Percentiles rank a stretch among this genome's conserved stretches.
Evolutionary conservation across 53 echinoderm and acorn worm species (phyloP).

Genomic region (Echinometra lucunter): DNA sequence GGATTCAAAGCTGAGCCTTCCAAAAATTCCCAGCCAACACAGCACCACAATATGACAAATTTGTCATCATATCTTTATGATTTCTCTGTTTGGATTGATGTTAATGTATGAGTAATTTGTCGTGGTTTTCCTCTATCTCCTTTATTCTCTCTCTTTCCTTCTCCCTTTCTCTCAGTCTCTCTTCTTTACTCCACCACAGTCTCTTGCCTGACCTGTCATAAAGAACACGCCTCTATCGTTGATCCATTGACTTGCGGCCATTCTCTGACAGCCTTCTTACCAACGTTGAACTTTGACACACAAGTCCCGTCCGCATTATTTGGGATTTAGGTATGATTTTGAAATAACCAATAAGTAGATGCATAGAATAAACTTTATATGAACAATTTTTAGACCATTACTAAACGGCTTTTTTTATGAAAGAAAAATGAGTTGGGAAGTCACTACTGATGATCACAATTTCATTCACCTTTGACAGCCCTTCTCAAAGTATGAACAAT

Average conservation of each 20-base stretch:
- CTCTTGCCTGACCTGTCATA: slow-evolving; percentile 29
- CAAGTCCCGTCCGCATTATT: slow-evolving; percentile 6
- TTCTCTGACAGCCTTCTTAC: slow-evolving; percentile 12
- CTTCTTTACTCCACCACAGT: background rate
- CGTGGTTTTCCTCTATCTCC: slow-evolving; percentile 9
- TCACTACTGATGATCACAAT: no score
- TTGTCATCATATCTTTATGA: slow-evolving; percentile 53
- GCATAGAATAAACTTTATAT: background rate
- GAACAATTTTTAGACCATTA: background rate
- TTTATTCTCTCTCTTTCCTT: background rate
- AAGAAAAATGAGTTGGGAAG: no score
- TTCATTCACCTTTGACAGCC: no score
- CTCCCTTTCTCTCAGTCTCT: background rate
- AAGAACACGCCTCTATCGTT: slow-evolving; percentile 35
- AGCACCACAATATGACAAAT: slow-evolving; percentile 44
- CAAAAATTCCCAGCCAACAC: background rate
- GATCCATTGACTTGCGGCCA: slow-evolving; percentile 51
- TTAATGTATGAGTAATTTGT: slow-evolving; percentile 63
- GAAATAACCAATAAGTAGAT: background rate
- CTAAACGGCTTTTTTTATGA: background rate
- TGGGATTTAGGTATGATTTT: background rate
- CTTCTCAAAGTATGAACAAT: no score
- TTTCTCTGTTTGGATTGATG: slow-evolving; percentile 48
- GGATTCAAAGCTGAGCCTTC: background rate
- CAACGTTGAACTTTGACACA: slow-evolving; percentile 19